Evolutionary conservation across 2,113 vertebrate genomes (phyloP), one percentile per base, ranked within the genome.

Genomic region (Hydrolagus affinis): DNA sequence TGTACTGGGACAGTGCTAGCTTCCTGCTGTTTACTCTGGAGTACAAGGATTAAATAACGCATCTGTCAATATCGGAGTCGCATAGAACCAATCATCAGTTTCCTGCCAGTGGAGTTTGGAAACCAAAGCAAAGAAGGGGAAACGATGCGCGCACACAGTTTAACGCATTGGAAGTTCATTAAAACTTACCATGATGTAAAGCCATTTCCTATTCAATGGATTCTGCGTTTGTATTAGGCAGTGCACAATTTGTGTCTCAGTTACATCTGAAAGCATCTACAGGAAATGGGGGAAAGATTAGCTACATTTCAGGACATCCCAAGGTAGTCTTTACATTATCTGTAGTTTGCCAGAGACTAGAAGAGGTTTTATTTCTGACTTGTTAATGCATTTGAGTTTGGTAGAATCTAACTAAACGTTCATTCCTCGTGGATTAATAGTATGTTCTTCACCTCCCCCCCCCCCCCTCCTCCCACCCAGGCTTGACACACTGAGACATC

Each of bases 401-500:
- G 2, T 44, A 44, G 44, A 44, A 44, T 44, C 44, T 44, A 44
- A 44, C 44, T 44, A 4, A 75, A 74, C 17, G 11, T 8, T 21
- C 7, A 11, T 9, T 11, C 0, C 6, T 44, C 44, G 21, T 0
- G 2, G 21, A 23, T 56, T 75, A 62, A 17, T 30, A 3, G 17
- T 17, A 59, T 7, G 9, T 64, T 80, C 60, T 80, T 28, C 15
- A 21, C 17, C 59, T 28, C 57, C 9, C 28, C 56, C 57, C n/a
- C 6, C 44, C 44, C 1, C 44, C 6, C 44, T 44, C 23, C 19
- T 62, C 8, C 25, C 11, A 25, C 44, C 85, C 87, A 99, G 97
- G 89, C 93, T 95, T 15, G 97, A 98, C 90, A 90, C 95, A 66
- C 93, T 99, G 19, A 94, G 97, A 3, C 97, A 98, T 90, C 97